Evolutionary conservation across 2,797 vertebrate species (phyloP).

Genomic region (Euthynnus affinis): DNA sequence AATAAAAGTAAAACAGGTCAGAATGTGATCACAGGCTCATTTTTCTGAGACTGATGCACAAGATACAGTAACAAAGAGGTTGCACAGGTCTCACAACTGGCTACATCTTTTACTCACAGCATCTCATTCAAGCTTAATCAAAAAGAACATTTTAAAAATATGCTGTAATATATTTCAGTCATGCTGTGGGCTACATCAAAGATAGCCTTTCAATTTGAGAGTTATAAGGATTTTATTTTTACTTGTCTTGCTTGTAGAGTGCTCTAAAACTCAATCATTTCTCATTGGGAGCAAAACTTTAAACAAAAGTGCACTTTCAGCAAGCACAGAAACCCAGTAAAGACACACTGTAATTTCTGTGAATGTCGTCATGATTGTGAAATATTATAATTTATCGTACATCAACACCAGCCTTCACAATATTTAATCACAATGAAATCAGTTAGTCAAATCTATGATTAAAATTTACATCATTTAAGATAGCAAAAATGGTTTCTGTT

Average conservation of each 20-base stretch:
- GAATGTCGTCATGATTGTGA: background rate
- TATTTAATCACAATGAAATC: background rate
- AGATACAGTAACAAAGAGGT: slow-evolving; percentile 14
- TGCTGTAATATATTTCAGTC: slow-evolving; percentile 19
- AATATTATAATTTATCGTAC: background rate
- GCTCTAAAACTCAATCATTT: slow-evolving; percentile 8
- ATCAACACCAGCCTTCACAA: background rate
- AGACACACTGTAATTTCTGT: background rate
- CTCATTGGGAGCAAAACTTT: slow-evolving; percentile 7
- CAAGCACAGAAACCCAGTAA: background rate
- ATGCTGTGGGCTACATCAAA: slow-evolving; percentile 40
- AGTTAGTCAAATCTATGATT: background rate
- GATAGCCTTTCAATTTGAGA: slow-evolving; percentile 23
- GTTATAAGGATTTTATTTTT: background rate
- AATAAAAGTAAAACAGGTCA: slow-evolving; percentile 19
- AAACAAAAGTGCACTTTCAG: slow-evolving; percentile 13
- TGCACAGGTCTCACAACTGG: slow-evolving; percentile 48
- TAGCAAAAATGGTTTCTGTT: background rate
- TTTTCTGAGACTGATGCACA: slow-evolving; percentile 34
- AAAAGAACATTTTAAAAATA: slow-evolving; percentile 30
- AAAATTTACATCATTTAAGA: background rate
- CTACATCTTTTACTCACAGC: slow-evolving; percentile 25
- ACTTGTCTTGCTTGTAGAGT: slow-evolving; percentile 22
- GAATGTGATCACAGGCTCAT: slow-evolving; percentile 44
- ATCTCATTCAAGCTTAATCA: slow-evolving; percentile 47